Evolutionary conservation across 1,140 invertebrate species (phyloP), one percentile per base, ranked within the genome.

Genomic region (Harlomillsia oculata): DNA sequence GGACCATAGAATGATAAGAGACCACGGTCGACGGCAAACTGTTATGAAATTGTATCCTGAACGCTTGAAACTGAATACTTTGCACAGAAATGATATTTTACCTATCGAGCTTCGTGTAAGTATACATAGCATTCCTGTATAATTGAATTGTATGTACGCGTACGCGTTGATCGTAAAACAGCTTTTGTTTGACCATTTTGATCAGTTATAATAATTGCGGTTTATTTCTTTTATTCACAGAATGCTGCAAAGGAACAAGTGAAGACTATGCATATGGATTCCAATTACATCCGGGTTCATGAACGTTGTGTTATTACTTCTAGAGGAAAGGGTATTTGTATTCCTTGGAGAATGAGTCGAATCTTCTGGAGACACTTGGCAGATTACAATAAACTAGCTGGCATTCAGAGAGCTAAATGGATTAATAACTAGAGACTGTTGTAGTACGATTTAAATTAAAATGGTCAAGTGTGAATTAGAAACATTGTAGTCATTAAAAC

Each of bases 371-470:
- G 91, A 60, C 76, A 89, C 68, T 72, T 93, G 48, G 87, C 85
- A 1, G 92, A 97, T 76, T 86, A 95, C 71, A 95, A 94, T 73
- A 84, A 87, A 74, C 68, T 96, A 14, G 78, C 84, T 39, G 90
- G 90, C 37, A 78, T 92, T 2, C 88, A 90, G 71, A 76, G 89
- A 71, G 87, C 89, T 20, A 85, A 87, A 73, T 96, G 90, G 90
- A n/a, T n/a, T n/a, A n/a, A n/a, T n/a, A n/a, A n/a, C n/a, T n/a
- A n/a, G n/a, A n/a, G n/a, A n/a, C n/a, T n/a, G n/a, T n/a, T n/a
- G n/a, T n/a, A n/a, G n/a, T n/a, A n/a, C n/a, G n/a, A n/a, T n/a
- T n/a, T n/a, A n/a, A n/a, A n/a, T n/a, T n/a, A n/a, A n/a, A n/a
- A n/a, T n/a, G n/a, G n/a, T n/a, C n/a, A n/a, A n/a, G n/a, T n/a